Evolutionary conservation across 2,113 vertebrate species (phyloP), one percentile per base, ranked within the genome.

Genomic region (Connochaetes taurinus): DNA sequence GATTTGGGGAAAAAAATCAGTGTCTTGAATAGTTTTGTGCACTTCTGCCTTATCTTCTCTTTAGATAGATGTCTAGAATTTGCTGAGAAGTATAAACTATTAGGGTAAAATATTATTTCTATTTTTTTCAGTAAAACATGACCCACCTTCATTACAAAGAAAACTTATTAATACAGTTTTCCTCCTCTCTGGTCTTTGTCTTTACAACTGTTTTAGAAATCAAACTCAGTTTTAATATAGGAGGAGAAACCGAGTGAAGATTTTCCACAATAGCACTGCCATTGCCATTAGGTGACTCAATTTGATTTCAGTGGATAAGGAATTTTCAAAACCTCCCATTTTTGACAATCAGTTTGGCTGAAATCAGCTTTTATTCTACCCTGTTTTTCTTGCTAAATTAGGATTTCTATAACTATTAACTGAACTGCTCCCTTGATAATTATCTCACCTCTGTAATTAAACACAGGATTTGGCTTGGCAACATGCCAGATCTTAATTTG

Each of bases 391-490:
- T 96, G 53, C 5, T 52, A 97, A 97, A 93, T 91, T 11, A 4
- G 33, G 67, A 36, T 57, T 98, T 55, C 50, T 98, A 90, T 93
- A 95, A 96, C 96, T 96, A 97, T 62, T 64, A 97, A 88, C 45
- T 27, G 55, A 96, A 98, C 2, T 90, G 21, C 87, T 98, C 81
- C 81, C 27, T n/a, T 94, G 57, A 84, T 45, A 98, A 97, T 96
- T 91, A 91, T 7, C 14, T 95, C 53, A 94, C 1, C 21, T 97
- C 90, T 90, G 94, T 95, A 95, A 95, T 93, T 97, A 98, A 98
- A 86, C 1, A 71, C 84, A 64, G 58, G 85, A 94, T 16, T 88
- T 50, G 92, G 5, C 71, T 95, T 64, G 17, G 6, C 91, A 88
- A 97, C 45, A 96, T 94, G 80, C 55, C 36, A 88, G 62, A 29